phyloP scores from a whole-genome alignment of 2,113 vertebrate genomes.

The Typhlomys cinereus region DNA sequence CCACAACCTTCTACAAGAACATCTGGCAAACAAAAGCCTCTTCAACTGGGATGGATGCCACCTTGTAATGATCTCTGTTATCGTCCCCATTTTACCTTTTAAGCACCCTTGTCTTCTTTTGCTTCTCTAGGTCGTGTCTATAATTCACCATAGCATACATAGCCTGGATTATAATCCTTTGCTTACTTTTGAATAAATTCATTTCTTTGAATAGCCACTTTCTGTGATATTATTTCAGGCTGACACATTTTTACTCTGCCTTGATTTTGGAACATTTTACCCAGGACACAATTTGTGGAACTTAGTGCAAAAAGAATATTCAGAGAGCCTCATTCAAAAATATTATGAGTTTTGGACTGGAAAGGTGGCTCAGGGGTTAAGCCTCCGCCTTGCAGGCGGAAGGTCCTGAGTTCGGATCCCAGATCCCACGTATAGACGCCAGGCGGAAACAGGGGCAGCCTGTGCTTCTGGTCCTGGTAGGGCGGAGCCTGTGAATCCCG shows the following conservation, averaged over 20 bases:
- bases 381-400: too few species aligned
- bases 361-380: too few species aligned
- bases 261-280: conserved; percentile 11
- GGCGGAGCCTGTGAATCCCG: too few species aligned
- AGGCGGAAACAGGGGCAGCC: too few species aligned
- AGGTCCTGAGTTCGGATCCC: too few species aligned
- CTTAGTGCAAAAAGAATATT: conserved; percentile 34
- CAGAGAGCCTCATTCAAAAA: neutral
- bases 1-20: neutral
- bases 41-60: neutral
- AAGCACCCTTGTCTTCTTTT: neutral
- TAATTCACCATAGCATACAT: neutral
- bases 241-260: conserved; percentile 1
- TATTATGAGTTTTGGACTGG: too few species aligned
- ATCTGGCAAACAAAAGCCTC: neutral
- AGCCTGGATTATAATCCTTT: neutral
- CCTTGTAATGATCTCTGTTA: neutral
- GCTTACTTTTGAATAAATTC: neutral
- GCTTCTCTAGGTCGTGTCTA: neutral
- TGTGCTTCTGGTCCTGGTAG: too few species aligned
- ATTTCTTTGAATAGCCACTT: neutral
- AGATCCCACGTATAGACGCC: too few species aligned
- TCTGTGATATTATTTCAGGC: conserved; percentile 8
- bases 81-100: neutral
- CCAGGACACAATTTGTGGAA: neutral